These are phyloP conservation scores for Labeo rohita DNA, from an alignment of 2,113 vertebrate genomes.

Conservation along the genomic window DNA sequence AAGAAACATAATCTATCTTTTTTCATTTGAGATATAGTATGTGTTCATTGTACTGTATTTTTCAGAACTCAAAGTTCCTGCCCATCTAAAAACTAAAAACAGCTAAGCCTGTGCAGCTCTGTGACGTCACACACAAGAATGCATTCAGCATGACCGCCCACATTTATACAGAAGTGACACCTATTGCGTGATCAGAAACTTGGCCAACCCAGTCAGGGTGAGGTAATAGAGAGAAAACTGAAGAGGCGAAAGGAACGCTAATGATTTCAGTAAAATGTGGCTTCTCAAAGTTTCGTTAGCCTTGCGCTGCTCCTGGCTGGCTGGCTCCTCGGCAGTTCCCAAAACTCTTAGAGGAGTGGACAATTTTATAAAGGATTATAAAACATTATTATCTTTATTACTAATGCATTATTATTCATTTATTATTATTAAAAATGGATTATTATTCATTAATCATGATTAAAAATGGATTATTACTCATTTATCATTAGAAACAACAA, in stretches of 20 bases:
- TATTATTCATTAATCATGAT: background rate
- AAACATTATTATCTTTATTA: background rate
- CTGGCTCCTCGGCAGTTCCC: too few species aligned
- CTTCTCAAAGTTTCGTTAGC: too few species aligned
- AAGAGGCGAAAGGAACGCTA: background rate
- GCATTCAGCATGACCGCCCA: background rate
- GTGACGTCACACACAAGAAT: background rate
- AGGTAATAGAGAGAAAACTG: background rate
- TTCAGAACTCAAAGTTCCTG: background rate
- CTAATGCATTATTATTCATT: background rate
- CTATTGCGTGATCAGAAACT: background rate
- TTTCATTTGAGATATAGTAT: background rate
- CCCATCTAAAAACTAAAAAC: background rate
- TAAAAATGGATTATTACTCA: background rate
- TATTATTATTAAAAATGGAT: background rate
- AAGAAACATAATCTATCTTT: background rate
- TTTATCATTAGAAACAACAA: background rate
- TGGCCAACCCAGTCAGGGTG: background rate
- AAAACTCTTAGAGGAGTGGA: too few species aligned
- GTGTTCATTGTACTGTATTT: background rate
- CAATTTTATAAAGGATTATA: too few species aligned
- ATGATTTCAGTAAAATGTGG: background rate
- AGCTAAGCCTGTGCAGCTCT: background rate
- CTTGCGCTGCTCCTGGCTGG: background rate
- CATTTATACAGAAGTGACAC: background rate